These are phyloP conservation scores for Notodonta ziczac DNA, from an alignment of 2,888 invertebrate species.

Conservation along the genomic window DNA sequence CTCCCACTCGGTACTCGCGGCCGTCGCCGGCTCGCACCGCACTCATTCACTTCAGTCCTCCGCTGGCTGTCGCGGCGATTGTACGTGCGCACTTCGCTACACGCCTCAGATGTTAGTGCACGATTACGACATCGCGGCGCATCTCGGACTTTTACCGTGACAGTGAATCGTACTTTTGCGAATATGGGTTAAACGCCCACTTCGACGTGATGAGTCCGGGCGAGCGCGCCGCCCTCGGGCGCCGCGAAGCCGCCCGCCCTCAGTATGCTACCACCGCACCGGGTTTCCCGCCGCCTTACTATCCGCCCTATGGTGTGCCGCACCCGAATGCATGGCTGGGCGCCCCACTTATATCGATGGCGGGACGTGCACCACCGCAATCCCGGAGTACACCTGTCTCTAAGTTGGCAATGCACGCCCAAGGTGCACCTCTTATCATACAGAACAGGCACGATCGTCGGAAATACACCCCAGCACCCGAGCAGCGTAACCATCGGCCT, in stretches of 20 bases:
- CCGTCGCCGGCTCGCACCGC: constrained; percentile 70
- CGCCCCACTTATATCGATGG: constrained; percentile 92
- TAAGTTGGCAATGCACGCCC: constrained; percentile 92
- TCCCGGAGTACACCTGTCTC: constrained; percentile 85
- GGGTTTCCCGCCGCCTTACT: constrained; percentile 81
- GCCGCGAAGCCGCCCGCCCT: constrained; percentile 82
- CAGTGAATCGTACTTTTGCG: constrained; percentile 73
- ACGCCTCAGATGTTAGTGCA: constrained; percentile 79
- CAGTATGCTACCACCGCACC: constrained; percentile 79
- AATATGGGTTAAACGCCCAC: constrained; percentile 90
- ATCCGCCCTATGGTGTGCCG: constrained; percentile 80
- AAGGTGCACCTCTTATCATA: constrained; percentile 93
- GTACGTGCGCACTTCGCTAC: constrained; percentile 65
- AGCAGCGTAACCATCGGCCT: constrained; percentile 72
- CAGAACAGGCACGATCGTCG: constrained; percentile 86
- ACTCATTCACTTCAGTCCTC: constrained; percentile 81
- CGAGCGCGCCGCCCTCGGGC: constrained; percentile 82
- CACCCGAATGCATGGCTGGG: constrained; percentile 90
- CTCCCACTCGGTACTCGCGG: constrained; percentile 72
- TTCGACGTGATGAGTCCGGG: constrained; percentile 79
- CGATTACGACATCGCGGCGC: constrained; percentile 80
- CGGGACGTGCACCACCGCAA: constrained; percentile 83
- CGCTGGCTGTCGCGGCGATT: constrained; percentile 75
- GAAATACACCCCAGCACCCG: constrained; percentile 72
- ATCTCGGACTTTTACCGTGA: constrained; percentile 78